phyloP scores from a whole-genome alignment of 2,113 vertebrate genomes.

The Cryptotis parvus region DNA sequence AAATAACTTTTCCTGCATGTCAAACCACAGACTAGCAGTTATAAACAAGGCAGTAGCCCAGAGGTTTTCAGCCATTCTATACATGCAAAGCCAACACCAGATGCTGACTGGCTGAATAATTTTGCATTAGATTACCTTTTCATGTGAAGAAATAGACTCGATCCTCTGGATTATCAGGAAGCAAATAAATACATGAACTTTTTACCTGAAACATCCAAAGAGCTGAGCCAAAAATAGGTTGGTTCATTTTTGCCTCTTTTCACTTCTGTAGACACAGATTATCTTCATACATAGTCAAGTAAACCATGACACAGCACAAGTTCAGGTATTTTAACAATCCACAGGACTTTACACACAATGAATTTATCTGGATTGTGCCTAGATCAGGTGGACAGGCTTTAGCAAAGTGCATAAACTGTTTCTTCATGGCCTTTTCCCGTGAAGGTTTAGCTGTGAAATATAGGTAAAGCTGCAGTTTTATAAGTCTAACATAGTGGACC shows the following conservation, averaged over 20 bases:
- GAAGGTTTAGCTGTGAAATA: constrained; percentile 18
- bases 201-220: constrained; percentile 40
- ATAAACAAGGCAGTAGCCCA: no score
- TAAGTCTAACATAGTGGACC: constrained; percentile 24
- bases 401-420: constrained; percentile 46
- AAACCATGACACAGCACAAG: constrained; percentile 45
- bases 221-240: background rate
- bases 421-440: constrained; percentile 58
- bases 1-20: no score
- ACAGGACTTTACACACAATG: constrained; percentile 49
- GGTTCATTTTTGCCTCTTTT: constrained; percentile 43
- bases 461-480: constrained; percentile 13
- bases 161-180: constrained; percentile 56
- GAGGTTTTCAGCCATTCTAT: no score
- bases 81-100: no score
- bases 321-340: constrained; percentile 64
- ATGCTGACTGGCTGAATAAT: no score
- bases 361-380: constrained; percentile 27
- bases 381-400: constrained; percentile 43
- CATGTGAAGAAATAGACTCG: constrained; percentile 7
- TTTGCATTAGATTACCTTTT: constrained; percentile 29
- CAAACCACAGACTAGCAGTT: no score
- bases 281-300: constrained; percentile 50
- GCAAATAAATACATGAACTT: constrained; percentile 48
- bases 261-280: constrained; percentile 42